Base-by-base conservation (phyloP, 2,797 vertebrate genomes). In the Spinibarbus caldwelli region DNA sequence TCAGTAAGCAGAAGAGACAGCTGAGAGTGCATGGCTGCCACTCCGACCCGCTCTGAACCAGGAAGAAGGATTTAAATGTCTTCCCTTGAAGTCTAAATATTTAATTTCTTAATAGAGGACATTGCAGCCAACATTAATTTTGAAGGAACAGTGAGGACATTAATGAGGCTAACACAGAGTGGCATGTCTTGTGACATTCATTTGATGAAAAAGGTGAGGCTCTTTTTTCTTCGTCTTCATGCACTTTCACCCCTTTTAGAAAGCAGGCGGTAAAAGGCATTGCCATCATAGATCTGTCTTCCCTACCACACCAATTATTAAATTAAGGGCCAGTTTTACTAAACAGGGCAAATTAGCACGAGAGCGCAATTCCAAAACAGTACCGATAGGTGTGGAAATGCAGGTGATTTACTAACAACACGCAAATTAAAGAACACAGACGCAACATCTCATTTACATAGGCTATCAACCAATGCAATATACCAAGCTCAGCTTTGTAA, bases 81-180 rank as follows among this genome's bases (percentile, higher is more conserved):
- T 88, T 89, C 83, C 83, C 87, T 87, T 85, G 84, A 88, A 91
- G 85, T 90, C 88, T 92, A 92, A 92, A 92, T 92, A 92, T 92
- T 91, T 91, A 89, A 92, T 92, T 91, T 90, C 87, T 92, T 92
- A 90, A 91, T 86, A 92, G 89, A 90, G 85, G 89, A 91, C 88
- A 87, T 88, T 85, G 88, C 85, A 86, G 89, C 88, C 85, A 88
- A 85, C 90, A 90, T 90, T 90, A 87, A 90, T 89, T 92, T 91
- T 90, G 83, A 82, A 89, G 85, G 87, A 89, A 84, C 87, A 87
- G 88, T 87, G 88, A 88, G 87, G 86, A 90, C 90, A 86, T 91
- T 91, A 90, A 90, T 91, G 88, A 90, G 77, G 87, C 85, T 91
- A 85, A 90, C 87, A 87, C 86, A 87, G 86, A 86, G 89, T 88